phyloP scores from a whole-genome alignment of 2,888 invertebrate genomes.

The Melinaea menophilus region DNA sequence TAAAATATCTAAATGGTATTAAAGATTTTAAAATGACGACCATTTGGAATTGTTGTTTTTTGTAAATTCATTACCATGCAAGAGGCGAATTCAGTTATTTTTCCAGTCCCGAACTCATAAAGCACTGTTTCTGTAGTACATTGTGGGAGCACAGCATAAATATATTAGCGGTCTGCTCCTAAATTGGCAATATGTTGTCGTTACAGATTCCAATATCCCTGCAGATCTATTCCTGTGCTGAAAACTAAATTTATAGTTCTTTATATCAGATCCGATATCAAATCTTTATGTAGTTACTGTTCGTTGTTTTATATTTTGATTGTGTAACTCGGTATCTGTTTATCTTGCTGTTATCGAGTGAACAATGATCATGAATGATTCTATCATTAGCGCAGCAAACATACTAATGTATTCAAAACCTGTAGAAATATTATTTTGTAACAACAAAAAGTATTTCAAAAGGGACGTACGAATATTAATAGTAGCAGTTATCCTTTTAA shows the following conservation, averaged over 20 bases:
- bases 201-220: slow-evolving; percentile 25
- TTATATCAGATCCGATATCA: not conserved
- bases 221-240: slow-evolving; percentile 10
- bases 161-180: slow-evolving; percentile 28
- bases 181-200: slow-evolving; percentile 28
- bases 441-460: not conserved
- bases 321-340: too few species aligned
- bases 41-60: too few species aligned
- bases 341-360: too few species aligned
- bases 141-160: slow-evolving; percentile 21
- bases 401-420: too few species aligned
- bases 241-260: slow-evolving; percentile 1
- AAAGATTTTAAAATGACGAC: too few species aligned
- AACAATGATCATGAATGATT: too few species aligned
- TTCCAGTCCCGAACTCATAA: slow-evolving; percentile 20
- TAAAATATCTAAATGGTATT: too few species aligned
- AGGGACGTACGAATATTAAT: not conserved
- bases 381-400: too few species aligned
- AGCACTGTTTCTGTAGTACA: slow-evolving; percentile 21
- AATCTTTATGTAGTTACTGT: not conserved
- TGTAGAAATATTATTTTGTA: too few species aligned
- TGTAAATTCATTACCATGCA: not conserved
- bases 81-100: slow-evolving; percentile 21
- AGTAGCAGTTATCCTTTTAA: slow-evolving; percentile 1
- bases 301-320: not conserved